Evolutionary conservation across 2,888 invertebrate genomes (phyloP), one percentile per base, ranked within the genome.

Genomic region (Orthosia incerta): DNA sequence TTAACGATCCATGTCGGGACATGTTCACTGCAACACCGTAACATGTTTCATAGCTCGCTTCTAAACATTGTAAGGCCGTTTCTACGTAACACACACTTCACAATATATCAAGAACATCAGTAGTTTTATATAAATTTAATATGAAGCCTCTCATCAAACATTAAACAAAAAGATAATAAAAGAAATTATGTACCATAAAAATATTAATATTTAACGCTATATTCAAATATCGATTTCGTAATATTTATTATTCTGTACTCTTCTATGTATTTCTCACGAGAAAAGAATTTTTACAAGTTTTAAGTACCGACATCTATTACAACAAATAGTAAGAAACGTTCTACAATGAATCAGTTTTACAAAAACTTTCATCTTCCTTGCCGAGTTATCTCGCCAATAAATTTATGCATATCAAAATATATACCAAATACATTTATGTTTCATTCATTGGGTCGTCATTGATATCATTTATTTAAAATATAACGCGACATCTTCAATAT

Each of bases 381-480:
- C 85, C 90, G 88, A 90, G 89, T 88, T 81, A 86, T 87, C 88
- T 91, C 92, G 89, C 91, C 90, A 89, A 93, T 94, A 95, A 95
- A 95, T 93, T 91, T 92, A 93, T 91, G 91, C 92, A 92, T 95
- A 95, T 95, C 94, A 95, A 95, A 95, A 95, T 95, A 95, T 95
- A 95, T 95, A 92, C 92, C 92, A 89, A 93, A 93, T 93, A 92
- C 92, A 92, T 91, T 92, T 91, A 89, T 80, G 74, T 84, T 73
- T 76, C 71, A 75, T 83, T 76, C 74, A 82, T 89, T 90, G 90
- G 88, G 90, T 91, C 89, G 87, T 87, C 88, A 90, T 88, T 91
- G 92, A 92, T 91, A 91, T 90, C 73, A 87, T 89, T 91, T 88
- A 89, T 90, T 91, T 91, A 90, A 92, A 92, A 91, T 91, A 92